These are phyloP conservation scores for Myzus persicae DNA, from an alignment of 1,140 invertebrate genomes.

Conservation along the genomic window DNA sequence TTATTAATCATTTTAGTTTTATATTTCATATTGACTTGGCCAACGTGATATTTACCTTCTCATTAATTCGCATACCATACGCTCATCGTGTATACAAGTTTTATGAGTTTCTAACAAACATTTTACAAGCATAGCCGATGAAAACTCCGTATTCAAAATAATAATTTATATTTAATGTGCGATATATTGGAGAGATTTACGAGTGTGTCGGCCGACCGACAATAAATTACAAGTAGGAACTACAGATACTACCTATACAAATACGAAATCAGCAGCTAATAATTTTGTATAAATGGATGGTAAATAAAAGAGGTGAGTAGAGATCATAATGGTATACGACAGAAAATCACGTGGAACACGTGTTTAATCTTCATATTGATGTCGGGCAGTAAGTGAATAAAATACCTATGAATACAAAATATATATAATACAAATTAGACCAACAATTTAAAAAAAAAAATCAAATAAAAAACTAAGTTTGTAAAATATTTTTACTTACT, in stretches of 20 bases:
- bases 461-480: too few relatives aligned
- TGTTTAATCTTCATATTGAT: conserved; percentile 2
- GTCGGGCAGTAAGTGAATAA: neutral
- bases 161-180: neutral
- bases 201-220: neutral
- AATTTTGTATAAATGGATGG: neutral
- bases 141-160: neutral
- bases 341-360: conserved; percentile 32
- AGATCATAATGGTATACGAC: neutral
- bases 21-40: neutral
- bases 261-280: too few relatives aligned
- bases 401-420: neutral
- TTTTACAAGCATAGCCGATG: neutral
- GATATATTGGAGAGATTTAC: neutral
- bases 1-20: neutral
- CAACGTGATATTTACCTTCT: neutral
- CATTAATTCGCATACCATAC: too few relatives aligned
- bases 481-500: too few relatives aligned
- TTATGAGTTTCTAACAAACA: neutral
- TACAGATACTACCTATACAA: neutral
- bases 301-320: neutral
- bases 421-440: neutral
- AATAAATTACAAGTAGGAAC: neutral
- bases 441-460: neutral
- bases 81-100: neutral